Evolutionary conservation across 2,797 vertebrate genomes (phyloP).

Genomic region (Simalia tracyae): DNA sequence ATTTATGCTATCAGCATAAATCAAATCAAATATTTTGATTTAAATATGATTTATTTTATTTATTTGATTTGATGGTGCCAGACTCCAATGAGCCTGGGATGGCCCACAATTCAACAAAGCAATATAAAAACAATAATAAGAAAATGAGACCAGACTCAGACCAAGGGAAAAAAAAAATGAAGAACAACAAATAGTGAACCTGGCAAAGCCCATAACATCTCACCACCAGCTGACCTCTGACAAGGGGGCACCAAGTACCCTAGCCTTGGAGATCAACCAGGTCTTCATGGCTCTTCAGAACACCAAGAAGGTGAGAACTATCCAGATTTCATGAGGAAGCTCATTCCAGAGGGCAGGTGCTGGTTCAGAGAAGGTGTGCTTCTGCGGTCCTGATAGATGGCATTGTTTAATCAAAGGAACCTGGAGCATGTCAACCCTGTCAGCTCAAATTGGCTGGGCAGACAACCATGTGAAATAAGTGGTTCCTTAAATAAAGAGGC

Average conservation of each 20-base stretch:
- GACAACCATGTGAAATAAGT: neutral
- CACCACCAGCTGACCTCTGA: neutral
- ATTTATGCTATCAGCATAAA: slow-evolving; percentile 44
- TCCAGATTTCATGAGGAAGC: neutral
- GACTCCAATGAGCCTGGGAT: neutral
- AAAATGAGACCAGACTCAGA: neutral
- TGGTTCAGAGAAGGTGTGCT: neutral
- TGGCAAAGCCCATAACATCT: neutral
- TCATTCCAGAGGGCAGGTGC: neutral
- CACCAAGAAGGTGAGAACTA: neutral
- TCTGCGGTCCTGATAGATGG: neutral
- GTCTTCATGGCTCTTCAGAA: neutral
- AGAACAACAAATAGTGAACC: neutral
- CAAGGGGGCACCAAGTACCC: neutral
- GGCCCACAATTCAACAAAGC: neutral
- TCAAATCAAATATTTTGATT: slow-evolving; percentile 44
- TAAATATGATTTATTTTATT: slow-evolving; percentile 23
- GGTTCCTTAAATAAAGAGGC: neutral
- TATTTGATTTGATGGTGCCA: neutral
- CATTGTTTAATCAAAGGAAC: neutral
- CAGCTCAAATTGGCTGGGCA: neutral
- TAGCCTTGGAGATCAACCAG: neutral
- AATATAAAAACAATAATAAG: neutral
- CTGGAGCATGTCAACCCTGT: neutral
- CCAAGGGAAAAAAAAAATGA: neutral